Evolutionary conservation across 64 coral and sea anemone genomes (phyloP), one percentile per base, ranked within the genome.

Genomic region (Catalaphyllia jardinei): DNA sequence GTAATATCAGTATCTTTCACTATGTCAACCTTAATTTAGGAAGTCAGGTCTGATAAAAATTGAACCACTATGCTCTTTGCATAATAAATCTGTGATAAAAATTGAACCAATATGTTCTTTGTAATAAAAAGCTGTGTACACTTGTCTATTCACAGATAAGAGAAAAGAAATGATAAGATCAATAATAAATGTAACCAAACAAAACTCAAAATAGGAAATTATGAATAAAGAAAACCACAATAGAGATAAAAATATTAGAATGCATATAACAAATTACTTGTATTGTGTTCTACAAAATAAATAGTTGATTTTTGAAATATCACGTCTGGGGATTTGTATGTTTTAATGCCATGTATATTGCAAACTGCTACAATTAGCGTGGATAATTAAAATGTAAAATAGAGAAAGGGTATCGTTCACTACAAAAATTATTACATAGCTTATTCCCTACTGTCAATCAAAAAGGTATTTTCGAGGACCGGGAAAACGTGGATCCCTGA

Each of bases 161-260:
- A 22, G 33, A 50, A 38, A 71, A 71, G 30, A 85, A n/a, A 61
- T 61, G 55, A 80, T 61, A 60, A 61, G 10, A 65, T 65, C 24
- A 64, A 83, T 85, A 85, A 85, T 85, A 16, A 15, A 85, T 71
- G 35, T 28, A 27, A 71, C 22, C 24, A 85, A 51, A 28, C 13
- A 62, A 85, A 52, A 63, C 42, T 9, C 16, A 16, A 31, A 80
- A 33, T 20, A 61, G 31, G 2, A 71, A n/a, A n/a, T n/a, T n/a
- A 71, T 50, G 24, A 42, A 67, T 33, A 83, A 19, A 83, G 24
- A 42, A 1, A 20, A 19, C 17, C 20, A 77, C 35, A 77, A 10
- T 24, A 11, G 19, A 77, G 39, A 46, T 49, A 77, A 77, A 42
- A 50, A 11, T 50, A 4, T 25, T 11, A 2, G 22, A 25, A n/a